Percentiles rank a stretch among this genome's conserved stretches.
phyloP scores from a whole-genome alignment of 30 jellyfish, hydroid and myxozoan species.

The Thelohanellus kitauei region DNA sequence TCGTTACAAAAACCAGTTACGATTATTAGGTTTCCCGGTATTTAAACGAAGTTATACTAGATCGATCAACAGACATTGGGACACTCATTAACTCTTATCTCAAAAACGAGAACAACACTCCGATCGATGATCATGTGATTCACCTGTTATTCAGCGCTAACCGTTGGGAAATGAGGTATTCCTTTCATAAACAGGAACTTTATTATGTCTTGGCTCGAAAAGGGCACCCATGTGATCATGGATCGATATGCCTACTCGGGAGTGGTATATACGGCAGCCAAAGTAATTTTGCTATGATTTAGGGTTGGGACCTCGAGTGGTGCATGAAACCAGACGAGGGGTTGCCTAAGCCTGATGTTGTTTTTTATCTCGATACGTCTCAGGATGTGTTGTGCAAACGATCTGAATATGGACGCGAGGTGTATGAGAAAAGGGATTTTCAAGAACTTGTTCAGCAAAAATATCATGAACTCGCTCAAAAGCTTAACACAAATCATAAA shows the following conservation, averaged over 20 bases:
- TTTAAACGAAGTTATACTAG: constrained; percentile 4
- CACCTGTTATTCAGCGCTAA: constrained; percentile 41
- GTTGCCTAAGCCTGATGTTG: constrained; percentile 32
- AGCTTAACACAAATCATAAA: too few relatives aligned
- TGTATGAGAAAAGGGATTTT: constrained; percentile 24
- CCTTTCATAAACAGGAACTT: neutral
- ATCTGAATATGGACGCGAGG: constrained; percentile 42
- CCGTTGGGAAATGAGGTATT: constrained; percentile 34
- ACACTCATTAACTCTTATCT: constrained; percentile 16
- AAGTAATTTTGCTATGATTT: constrained; percentile 4
- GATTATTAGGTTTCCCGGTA: neutral
- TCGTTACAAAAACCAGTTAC: constrained; percentile 1
- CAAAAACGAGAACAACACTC: constrained; percentile 11
- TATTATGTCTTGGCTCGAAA: constrained; percentile 10
- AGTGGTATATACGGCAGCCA: constrained; percentile 51
- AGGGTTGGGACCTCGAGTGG: constrained; percentile 44
- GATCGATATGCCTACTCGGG: constrained; percentile 74
- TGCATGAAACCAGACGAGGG: constrained; percentile 35
- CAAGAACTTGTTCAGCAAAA: too few relatives aligned
- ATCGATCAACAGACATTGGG: constrained; percentile 33
- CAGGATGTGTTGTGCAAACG: constrained; percentile 15
- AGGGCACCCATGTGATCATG: constrained; percentile 23
- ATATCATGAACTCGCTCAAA: too few relatives aligned
- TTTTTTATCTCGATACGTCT: constrained; percentile 22
- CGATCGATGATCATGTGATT: constrained; percentile 35